Evolutionary conservation across 2,888 invertebrate species (phyloP).

Genomic region (Cyaniris semiargus): DNA sequence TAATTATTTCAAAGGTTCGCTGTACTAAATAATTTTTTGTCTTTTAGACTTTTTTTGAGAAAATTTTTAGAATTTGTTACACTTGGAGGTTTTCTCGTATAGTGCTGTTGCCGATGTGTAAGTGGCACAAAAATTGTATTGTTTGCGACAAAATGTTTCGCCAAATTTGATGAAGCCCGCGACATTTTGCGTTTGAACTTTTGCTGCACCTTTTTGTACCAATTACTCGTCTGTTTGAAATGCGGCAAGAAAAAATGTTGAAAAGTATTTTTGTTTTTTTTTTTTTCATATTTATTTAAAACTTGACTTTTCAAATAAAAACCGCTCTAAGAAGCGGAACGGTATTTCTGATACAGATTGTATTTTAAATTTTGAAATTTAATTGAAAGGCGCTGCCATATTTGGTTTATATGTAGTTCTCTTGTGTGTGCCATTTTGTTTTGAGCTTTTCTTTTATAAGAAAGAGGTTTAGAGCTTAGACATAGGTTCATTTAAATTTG

Average conservation of each 20-base stretch:
- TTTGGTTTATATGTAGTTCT: background rate
- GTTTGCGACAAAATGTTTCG: background rate
- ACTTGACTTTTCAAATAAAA: background rate
- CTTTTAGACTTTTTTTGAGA: background rate
- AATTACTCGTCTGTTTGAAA: background rate
- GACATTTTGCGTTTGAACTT: background rate
- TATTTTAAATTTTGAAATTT: background rate
- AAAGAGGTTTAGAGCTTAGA: no score
- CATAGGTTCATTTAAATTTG: no score
- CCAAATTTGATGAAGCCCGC: background rate
- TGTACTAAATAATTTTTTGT: conserved; percentile 9
- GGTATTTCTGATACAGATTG: background rate
- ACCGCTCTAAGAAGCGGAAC: background rate
- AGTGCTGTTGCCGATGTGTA: background rate
- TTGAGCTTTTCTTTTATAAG: background rate
- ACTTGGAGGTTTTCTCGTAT: background rate
- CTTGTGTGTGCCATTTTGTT: background rate
- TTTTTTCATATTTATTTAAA: conserved; percentile 2
- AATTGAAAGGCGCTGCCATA: background rate
- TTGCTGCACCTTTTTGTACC: background rate
- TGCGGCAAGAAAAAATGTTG: background rate
- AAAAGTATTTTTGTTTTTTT: background rate
- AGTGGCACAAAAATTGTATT: background rate
- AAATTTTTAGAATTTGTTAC: background rate
- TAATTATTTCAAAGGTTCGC: conserved; percentile 17